phyloP scores from a whole-genome alignment of 2,797 vertebrate species.

The Agapornis canus region DNA sequence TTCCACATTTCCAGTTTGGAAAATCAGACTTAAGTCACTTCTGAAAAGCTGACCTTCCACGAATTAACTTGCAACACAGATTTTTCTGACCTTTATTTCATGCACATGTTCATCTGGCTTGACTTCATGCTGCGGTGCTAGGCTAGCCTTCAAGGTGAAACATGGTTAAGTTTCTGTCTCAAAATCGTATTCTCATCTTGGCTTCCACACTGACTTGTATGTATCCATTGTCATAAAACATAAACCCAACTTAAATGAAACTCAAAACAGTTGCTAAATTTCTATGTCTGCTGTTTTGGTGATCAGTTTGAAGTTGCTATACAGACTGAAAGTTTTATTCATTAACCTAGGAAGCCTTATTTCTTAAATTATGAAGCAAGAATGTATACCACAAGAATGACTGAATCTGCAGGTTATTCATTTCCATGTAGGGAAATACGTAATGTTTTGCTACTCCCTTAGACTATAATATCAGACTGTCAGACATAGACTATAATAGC shows the following conservation, averaged over 20 bases:
- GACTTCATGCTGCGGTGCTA: not conserved
- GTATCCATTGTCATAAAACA: not conserved
- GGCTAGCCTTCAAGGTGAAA: not conserved
- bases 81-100: not conserved
- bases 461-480: not conserved
- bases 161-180: not conserved
- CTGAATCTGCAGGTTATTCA: not conserved
- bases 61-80: not conserved
- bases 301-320: not conserved
- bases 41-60: not conserved
- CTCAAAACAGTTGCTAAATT: not conserved
- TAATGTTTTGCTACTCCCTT: not conserved
- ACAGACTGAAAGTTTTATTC: not conserved
- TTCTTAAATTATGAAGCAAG: not conserved
- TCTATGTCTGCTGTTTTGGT: not conserved
- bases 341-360: not conserved
- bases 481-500: not conserved
- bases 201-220: not conserved
- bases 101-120: not conserved
- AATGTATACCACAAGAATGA: not conserved
- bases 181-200: not conserved
- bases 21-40: not conserved
- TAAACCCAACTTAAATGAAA: not conserved
- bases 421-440: not conserved
- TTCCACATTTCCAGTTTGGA: not conserved